Conservation (phyloP, 2,797 vertebrate genomes). For the Perodicticus potto region DNA sequence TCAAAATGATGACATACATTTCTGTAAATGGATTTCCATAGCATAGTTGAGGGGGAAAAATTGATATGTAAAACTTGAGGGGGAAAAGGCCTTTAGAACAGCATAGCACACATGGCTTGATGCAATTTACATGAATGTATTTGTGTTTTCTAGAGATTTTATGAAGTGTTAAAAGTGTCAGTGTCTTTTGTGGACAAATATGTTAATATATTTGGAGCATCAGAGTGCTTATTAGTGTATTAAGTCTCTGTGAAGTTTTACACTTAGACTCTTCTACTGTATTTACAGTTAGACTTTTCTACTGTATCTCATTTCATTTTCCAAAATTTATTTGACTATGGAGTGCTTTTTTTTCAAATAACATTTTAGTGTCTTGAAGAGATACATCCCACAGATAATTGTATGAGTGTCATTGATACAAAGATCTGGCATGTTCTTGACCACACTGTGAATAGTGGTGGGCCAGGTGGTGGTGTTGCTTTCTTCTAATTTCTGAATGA, state of each 20-base stretch:
- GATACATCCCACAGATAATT: neutral
- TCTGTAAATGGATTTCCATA: neutral
- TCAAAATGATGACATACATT: slow-evolving; percentile 13
- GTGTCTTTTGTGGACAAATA: neutral
- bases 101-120: neutral
- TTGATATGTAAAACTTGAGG: neutral
- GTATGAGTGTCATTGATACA: neutral
- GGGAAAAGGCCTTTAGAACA: neutral
- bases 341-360: neutral
- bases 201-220: neutral
- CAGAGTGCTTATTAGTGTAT: neutral
- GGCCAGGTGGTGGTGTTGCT: neutral
- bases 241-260: neutral
- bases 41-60: neutral
- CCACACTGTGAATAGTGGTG: neutral
- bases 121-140: neutral
- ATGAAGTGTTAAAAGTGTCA: neutral
- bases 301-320: neutral
- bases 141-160: neutral
- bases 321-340: neutral
- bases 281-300: neutral
- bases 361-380: neutral
- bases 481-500: neutral
- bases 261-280: neutral
- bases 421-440: neutral